Conservation (phyloP, 2,888 invertebrate species). For the Ganaspis brasiliensis region DNA sequence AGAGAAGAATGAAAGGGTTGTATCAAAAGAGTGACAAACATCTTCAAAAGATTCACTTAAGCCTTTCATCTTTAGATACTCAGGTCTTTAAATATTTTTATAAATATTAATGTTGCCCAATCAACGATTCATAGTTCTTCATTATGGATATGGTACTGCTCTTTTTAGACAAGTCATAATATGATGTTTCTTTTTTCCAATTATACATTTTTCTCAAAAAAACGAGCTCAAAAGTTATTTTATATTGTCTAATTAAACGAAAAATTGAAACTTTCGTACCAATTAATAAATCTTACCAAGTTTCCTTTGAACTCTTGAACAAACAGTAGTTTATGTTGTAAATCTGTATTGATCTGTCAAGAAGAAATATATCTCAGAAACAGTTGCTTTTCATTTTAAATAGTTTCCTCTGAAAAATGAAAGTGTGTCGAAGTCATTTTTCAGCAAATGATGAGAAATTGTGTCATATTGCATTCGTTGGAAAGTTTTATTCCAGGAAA, state of each 20-base stretch:
- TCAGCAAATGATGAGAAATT: conserved; percentile 3
- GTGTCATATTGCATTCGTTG: conserved; percentile 15
- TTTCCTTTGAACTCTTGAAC: too few species aligned
- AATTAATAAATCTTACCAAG: too few species aligned
- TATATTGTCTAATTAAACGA: too few species aligned
- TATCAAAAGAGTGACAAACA: conserved; percentile 11
- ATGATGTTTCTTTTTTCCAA: too few species aligned
- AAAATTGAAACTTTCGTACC: too few species aligned
- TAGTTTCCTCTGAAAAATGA: not conserved
- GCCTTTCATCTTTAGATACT: not conserved
- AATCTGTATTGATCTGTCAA: not conserved
- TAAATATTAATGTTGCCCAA: too few species aligned
- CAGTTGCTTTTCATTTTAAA: not conserved
- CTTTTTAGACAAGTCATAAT: too few species aligned
- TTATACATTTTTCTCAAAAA: too few species aligned
- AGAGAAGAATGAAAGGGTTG: conserved; percentile 19
- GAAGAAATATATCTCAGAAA: not conserved
- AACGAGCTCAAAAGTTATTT: too few species aligned
- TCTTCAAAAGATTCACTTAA: not conserved
- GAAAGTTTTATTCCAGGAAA: conserved; percentile 27
- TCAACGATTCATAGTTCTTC: too few species aligned
- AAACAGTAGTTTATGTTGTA: too few species aligned
- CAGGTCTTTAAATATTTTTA: not conserved
- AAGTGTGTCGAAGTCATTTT: not conserved
- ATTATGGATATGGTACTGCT: too few species aligned